Conservation (phyloP, 2,113 vertebrate species). For the Taurulus bubalis region DNA sequence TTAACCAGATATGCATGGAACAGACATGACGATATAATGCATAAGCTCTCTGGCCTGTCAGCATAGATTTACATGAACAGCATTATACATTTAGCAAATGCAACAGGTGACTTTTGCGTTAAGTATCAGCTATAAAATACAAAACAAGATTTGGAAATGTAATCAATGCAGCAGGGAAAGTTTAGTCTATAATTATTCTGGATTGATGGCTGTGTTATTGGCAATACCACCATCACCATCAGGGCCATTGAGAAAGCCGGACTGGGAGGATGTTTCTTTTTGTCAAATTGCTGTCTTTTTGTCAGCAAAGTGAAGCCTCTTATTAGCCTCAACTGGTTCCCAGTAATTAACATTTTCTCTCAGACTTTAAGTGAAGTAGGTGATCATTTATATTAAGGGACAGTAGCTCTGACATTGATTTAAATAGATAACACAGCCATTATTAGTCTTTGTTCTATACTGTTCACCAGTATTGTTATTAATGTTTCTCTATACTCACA, state of each 20-base stretch:
- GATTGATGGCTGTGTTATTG: conserved; percentile 37
- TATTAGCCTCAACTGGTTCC: not conserved
- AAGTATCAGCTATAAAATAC: conserved; percentile 52
- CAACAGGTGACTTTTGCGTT: conserved; percentile 61
- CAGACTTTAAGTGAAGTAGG: conserved; percentile 13
- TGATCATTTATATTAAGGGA: conserved; percentile 20
- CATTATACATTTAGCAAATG: conserved; percentile 54
- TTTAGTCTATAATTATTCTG: conserved; percentile 64
- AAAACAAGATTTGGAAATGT: conserved; percentile 62
- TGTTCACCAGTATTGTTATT: not conserved
- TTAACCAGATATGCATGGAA: not conserved
- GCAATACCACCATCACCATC: conserved; percentile 32
- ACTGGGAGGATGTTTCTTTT: conserved; percentile 15
- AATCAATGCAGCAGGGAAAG: conserved; percentile 56
- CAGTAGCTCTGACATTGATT: conserved; percentile 2
- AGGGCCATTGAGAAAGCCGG: conserved; percentile 6
- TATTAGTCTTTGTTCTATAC: not conserved
- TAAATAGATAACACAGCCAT: not conserved
- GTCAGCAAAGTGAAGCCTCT: conserved; percentile 43
- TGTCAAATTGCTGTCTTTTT: conserved; percentile 42
- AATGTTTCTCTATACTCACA: not conserved
- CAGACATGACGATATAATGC: conserved; percentile 2
- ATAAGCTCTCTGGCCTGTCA: conserved; percentile 5
- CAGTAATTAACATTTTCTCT: conserved; percentile 28
- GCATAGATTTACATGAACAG: conserved; percentile 2